Evolutionary conservation across 2,113 vertebrate species (phyloP).

Genomic region (Callionymus lyra): DNA sequence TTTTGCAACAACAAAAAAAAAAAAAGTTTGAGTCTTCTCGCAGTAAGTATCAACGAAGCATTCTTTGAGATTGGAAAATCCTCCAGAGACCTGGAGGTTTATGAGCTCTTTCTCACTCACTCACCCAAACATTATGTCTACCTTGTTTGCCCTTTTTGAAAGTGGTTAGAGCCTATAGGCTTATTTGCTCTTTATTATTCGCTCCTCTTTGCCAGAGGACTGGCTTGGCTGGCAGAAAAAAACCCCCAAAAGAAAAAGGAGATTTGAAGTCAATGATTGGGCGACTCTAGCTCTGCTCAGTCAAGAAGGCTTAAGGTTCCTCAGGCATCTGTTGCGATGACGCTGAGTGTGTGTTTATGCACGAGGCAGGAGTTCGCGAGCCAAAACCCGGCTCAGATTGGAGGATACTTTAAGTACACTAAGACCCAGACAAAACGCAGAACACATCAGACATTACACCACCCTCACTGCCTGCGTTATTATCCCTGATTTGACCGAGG

Average conservation of each 20-base stretch:
- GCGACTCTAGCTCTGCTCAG: conserved; percentile 2
- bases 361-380: conserved; percentile 9
- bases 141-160: conserved; percentile 23
- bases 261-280: conserved; percentile 11
- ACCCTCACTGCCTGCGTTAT: conserved; percentile 7
- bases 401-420: conserved; percentile 10
- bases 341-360: conserved; percentile 10
- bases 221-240: conserved; percentile 32
- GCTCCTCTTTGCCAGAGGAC: conserved; percentile 32
- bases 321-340: conserved; percentile 25
- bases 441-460: conserved; percentile 21
- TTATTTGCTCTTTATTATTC: conserved; percentile 45
- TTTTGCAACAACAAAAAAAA: conserved; percentile 26
- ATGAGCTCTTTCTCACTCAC: conserved; percentile 19
- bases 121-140: conserved; percentile 1
- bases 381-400: conserved; percentile 18
- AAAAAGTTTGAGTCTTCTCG: conserved; percentile 39
- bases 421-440: conserved; percentile 20
- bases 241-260: conserved; percentile 27
- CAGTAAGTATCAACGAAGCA: conserved; percentile 37
- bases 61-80: conserved; percentile 42
- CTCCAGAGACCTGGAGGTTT: conserved; percentile 34
- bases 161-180: conserved; percentile 36
- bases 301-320: conserved; percentile 16
- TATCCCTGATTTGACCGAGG: background rate